These are phyloP conservation scores for Matsumyia berberina DNA, from an alignment of 2,888 invertebrate genomes.

Conservation along the genomic window DNA sequence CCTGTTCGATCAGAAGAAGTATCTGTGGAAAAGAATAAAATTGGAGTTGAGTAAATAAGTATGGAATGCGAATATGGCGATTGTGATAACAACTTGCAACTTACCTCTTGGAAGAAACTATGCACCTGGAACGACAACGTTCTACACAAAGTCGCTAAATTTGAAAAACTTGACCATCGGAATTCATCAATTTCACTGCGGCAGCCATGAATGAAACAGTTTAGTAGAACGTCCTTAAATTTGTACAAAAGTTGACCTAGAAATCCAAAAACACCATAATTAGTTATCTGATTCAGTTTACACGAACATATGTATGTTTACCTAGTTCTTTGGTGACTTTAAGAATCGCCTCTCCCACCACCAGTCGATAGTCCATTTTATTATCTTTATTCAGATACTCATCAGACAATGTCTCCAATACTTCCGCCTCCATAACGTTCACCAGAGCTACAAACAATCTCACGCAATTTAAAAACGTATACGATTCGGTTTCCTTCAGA, in stretches of 20 bases:
- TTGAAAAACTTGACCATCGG: constrained; percentile 82
- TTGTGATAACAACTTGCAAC: constrained; percentile 2
- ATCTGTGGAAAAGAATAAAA: constrained; percentile 54
- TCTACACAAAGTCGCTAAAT: constrained; percentile 82
- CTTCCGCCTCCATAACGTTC: constrained; percentile 81
- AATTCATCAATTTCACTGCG: constrained; percentile 81
- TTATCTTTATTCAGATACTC: constrained; percentile 81
- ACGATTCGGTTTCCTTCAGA: constrained; percentile 82
- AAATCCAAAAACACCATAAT: constrained; percentile 11
- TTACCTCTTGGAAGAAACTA: constrained; percentile 82
- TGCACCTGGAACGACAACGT: constrained; percentile 83
- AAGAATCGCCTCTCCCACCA: constrained; percentile 83
- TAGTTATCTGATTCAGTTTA: background rate
- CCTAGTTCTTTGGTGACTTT: constrained; percentile 82
- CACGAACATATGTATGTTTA: constrained; percentile 48
- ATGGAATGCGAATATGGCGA: too few species aligned
- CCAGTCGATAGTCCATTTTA: constrained; percentile 81
- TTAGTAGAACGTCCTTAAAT: constrained; percentile 81
- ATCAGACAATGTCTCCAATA: constrained; percentile 82
- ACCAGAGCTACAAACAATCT: constrained; percentile 81
- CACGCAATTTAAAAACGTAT: constrained; percentile 83
- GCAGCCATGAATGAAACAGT: constrained; percentile 82
- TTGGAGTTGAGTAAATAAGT: too few species aligned
- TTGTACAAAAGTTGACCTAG: constrained; percentile 82
- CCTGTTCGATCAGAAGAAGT: constrained; percentile 79